Conservation (phyloP, 2,888 invertebrate genomes). For the Limnephilus marmoratus region DNA sequence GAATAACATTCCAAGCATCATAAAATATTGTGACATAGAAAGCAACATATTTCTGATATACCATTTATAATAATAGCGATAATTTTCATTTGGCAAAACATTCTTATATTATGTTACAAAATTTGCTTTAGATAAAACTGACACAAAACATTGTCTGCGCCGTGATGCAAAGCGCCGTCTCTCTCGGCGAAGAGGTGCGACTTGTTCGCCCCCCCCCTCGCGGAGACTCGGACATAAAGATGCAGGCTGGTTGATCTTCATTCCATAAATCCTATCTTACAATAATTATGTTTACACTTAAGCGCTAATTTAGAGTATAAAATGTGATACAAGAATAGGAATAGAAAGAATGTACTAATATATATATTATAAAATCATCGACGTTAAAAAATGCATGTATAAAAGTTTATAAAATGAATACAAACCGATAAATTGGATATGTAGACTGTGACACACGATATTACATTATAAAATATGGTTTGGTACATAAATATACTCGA, state of each 20-base stretch:
- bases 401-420: slow-evolving; percentile 62
- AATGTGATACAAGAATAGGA: slow-evolving; percentile 64
- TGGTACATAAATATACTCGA: slow-evolving; percentile 63
- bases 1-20: slow-evolving; percentile 66
- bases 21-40: slow-evolving; percentile 66
- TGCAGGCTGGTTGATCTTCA: slow-evolving; percentile 19
- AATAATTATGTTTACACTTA: slow-evolving; percentile 61
- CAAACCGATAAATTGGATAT: slow-evolving; percentile 60
- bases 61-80: slow-evolving; percentile 65
- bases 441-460: slow-evolving; percentile 63
- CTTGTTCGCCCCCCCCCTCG: neutral
- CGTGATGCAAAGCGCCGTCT: slow-evolving; percentile 47
- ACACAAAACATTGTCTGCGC: slow-evolving; percentile 43
- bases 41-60: slow-evolving; percentile 65
- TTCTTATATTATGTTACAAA: slow-evolving; percentile 65
- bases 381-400: slow-evolving; percentile 60
- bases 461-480: slow-evolving; percentile 61
- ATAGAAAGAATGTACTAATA: slow-evolving; percentile 60
- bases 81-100: slow-evolving; percentile 66
- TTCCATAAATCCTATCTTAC: slow-evolving; percentile 49
- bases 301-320: slow-evolving; percentile 61
- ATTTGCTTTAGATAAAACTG: slow-evolving; percentile 56
- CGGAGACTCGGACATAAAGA: neutral
- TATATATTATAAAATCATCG: slow-evolving; percentile 51
- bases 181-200: neutral